These are phyloP conservation scores for Diplodus puntazzo DNA, from an alignment of 2,797 vertebrate species.

Conservation along the genomic window DNA sequence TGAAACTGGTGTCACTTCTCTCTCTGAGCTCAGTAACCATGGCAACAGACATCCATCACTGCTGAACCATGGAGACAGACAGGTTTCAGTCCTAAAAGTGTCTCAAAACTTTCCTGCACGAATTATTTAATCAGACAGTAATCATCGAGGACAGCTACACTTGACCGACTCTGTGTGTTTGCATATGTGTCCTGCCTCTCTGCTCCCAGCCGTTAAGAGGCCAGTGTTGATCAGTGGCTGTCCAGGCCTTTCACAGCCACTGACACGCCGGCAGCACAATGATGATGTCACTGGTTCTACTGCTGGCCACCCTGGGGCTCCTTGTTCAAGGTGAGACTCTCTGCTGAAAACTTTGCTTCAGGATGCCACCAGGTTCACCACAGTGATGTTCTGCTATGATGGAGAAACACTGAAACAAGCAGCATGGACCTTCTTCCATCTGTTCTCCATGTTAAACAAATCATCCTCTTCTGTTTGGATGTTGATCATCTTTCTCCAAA, in stretches of 20 bases:
- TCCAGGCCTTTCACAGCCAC: slow-evolving; percentile 20
- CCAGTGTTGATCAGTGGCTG: slow-evolving; percentile 26
- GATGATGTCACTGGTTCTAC: slow-evolving; percentile 39
- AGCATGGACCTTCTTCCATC: not conserved
- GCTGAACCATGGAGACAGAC: slow-evolving; percentile 2
- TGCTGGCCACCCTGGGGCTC: slow-evolving; percentile 32
- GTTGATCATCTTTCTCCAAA: slow-evolving; percentile 2
- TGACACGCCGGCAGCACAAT: slow-evolving; percentile 26
- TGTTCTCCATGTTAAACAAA: too few relatives aligned
- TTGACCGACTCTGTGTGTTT: slow-evolving; percentile 8
- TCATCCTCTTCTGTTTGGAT: slow-evolving; percentile 1
- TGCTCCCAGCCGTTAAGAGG: slow-evolving; percentile 40
- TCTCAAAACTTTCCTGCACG: too few relatives aligned
- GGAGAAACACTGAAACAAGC: slow-evolving; percentile 26
- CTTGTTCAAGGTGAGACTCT: slow-evolving; percentile 28
- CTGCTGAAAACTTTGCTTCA: slow-evolving; percentile 3
- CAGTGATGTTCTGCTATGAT: slow-evolving; percentile 25
- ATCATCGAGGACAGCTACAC: not conserved
- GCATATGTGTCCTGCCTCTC: slow-evolving; percentile 33
- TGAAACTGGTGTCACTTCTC: not conserved
- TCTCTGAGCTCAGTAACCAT: slow-evolving; percentile 2
- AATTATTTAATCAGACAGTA: too few relatives aligned
- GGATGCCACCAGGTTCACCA: slow-evolving; percentile 6
- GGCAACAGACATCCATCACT: slow-evolving; percentile 19
- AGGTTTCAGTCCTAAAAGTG: not conserved